Percentiles rank a stretch among this genome's conserved stretches.
Evolutionary conservation across 2,797 vertebrate genomes (phyloP).

Genomic region (Tiaroga cobitis): DNA sequence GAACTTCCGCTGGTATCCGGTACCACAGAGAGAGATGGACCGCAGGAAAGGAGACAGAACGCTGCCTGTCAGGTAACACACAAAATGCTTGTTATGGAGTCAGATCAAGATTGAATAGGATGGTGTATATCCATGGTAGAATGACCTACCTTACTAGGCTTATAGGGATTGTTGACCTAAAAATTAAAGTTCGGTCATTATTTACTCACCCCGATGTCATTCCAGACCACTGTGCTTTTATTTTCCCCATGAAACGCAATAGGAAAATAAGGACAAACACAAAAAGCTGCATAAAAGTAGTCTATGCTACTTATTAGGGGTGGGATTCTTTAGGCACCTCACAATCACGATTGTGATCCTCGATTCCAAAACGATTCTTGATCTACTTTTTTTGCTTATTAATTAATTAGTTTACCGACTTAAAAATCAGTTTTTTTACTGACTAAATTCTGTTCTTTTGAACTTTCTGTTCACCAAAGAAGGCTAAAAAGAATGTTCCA

Average conservation of each 20-base stretch:
- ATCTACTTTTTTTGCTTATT: too few relatives aligned
- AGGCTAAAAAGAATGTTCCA: background rate
- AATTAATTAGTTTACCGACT: too few relatives aligned
- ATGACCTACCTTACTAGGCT: background rate
- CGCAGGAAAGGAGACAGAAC: slow-evolving; percentile 96
- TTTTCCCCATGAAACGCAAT: background rate
- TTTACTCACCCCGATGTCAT: background rate
- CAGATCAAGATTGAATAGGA: background rate
- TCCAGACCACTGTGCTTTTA: background rate
- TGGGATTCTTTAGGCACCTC: too few relatives aligned
- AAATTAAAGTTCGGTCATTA: background rate
- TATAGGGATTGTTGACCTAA: background rate
- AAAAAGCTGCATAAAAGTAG: background rate
- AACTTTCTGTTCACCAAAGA: background rate
- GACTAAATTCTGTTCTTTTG: too few relatives aligned
- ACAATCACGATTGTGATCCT: too few relatives aligned
- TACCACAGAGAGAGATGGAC: slow-evolving; percentile 98
- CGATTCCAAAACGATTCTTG: too few relatives aligned
- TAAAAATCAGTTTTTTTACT: too few relatives aligned
- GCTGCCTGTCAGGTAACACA: slow-evolving; percentile 88
- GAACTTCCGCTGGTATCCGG: slow-evolving; percentile 98
- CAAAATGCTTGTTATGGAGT: background rate
- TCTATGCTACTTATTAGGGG: background rate
- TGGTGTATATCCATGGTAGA: background rate
- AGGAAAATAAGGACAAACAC: background rate